These are phyloP conservation scores for Pseudopleuronectes americanus DNA, from an alignment of 2,797 vertebrate genomes.

Conservation along the genomic window DNA sequence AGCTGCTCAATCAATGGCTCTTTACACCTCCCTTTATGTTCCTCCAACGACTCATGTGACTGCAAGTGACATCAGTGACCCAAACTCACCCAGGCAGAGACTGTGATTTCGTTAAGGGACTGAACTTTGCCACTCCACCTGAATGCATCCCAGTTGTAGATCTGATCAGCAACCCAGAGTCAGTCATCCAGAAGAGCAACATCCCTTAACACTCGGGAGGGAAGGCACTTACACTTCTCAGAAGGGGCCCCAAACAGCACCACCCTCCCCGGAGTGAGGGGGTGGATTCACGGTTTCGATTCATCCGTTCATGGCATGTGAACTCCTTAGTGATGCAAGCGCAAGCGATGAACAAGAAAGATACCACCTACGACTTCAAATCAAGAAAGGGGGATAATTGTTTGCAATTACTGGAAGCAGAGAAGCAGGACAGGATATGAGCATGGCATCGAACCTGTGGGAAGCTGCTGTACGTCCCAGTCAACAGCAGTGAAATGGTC, in stretches of 20 bases:
- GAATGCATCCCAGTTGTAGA: constrained; percentile 40
- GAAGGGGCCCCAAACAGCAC: constrained; percentile 14
- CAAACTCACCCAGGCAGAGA: constrained; percentile 15
- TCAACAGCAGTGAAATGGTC: background rate
- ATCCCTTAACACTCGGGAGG: constrained; percentile 21
- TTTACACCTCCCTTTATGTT: background rate
- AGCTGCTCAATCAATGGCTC: constrained; percentile 3
- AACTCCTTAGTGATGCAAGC: constrained; percentile 25
- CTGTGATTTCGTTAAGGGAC: constrained; percentile 29
- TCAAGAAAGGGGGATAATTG: constrained; percentile 15
- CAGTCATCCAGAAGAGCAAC: constrained; percentile 53
- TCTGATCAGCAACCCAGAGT: constrained; percentile 47
- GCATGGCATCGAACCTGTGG: background rate
- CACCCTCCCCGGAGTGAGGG: constrained; percentile 10
- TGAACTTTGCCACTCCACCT: constrained; percentile 25
- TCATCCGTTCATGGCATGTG: constrained; percentile 30
- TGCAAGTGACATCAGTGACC: constrained; percentile 26
- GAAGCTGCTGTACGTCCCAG: background rate
- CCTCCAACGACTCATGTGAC: constrained; percentile 7
- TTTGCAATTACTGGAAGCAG: constrained; percentile 15
- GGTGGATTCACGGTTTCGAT: constrained; percentile 26
- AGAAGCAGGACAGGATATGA: constrained; percentile 4
- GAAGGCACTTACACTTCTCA: constrained; percentile 33
- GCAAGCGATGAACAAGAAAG: constrained; percentile 33
- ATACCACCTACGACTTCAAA: background rate